phyloP scores from a whole-genome alignment of 2,797 vertebrate genomes.

The Antennarius maculatus region DNA sequence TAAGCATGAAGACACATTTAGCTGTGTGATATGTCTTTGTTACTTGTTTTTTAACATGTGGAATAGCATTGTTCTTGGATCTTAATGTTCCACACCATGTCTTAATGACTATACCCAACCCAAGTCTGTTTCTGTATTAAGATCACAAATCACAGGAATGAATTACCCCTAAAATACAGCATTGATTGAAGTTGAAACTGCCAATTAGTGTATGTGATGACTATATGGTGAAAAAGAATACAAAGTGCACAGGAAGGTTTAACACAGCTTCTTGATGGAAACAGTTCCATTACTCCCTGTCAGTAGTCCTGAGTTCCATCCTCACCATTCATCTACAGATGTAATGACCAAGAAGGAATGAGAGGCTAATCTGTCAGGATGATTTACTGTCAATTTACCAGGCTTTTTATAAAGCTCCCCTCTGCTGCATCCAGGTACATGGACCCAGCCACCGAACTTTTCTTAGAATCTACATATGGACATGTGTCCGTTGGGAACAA shows the following conservation, averaged over 20 bases:
- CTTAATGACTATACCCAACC: conserved; percentile 7
- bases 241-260: conserved; percentile 37
- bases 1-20: conserved; percentile 9
- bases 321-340: conserved; percentile 61
- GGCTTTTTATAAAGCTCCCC: conserved; percentile 51
- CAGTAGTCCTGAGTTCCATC: conserved; percentile 51
- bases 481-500: conserved; percentile 41
- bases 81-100: neutral
- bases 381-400: conserved; percentile 75
- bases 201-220: conserved; percentile 63
- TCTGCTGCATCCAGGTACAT: conserved; percentile 24
- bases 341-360: conserved; percentile 72
- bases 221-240: conserved; percentile 19
- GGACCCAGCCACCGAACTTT: conserved; percentile 23
- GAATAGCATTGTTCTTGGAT: neutral
- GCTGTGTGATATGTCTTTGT: neutral
- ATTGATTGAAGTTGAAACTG: conserved; percentile 53
- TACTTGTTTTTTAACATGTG: neutral
- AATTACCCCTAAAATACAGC: conserved; percentile 34
- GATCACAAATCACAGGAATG: conserved; percentile 19
- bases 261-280: conserved; percentile 61
- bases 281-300: conserved; percentile 67
- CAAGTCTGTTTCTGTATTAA: conserved; percentile 16
- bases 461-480: conserved; percentile 51
- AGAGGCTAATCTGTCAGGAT: conserved; percentile 69